These are phyloP conservation scores for Kryphioiulus occultus DNA, from an alignment of 2,888 invertebrate genomes.

Conservation along the genomic window DNA sequence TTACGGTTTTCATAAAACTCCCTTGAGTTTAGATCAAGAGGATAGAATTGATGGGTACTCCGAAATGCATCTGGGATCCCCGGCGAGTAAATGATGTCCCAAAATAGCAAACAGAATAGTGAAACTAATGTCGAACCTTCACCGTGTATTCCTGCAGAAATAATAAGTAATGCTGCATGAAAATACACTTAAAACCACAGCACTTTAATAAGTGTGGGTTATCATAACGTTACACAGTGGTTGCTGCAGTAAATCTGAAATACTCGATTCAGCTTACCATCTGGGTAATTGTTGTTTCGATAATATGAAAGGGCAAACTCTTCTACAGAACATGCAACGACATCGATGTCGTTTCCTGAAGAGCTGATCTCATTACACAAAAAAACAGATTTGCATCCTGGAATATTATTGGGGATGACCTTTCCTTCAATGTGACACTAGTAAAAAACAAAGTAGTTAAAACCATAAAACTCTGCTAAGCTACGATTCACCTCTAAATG, in stretches of 20 bases:
- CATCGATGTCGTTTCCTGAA: conserved; percentile 59
- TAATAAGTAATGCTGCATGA: background rate
- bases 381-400: conserved; percentile 60
- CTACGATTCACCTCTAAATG: background rate
- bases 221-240: background rate
- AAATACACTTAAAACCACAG: background rate
- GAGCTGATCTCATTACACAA: conserved; percentile 57
- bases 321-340: conserved; percentile 67
- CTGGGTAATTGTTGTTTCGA: conserved; percentile 64
- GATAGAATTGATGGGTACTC: conserved; percentile 72
- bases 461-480: background rate
- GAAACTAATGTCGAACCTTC: conserved; percentile 73
- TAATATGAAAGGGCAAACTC: conserved; percentile 68
- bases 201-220: background rate
- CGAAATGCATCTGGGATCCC: conserved; percentile 73
- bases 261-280: conserved; percentile 60
- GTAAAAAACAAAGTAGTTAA: conserved; percentile 47
- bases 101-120: conserved; percentile 75
- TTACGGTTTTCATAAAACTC: conserved; percentile 74
- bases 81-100: conserved; percentile 76
- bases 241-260: background rate
- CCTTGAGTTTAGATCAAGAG: conserved; percentile 74
- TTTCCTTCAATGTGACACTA: conserved; percentile 59
- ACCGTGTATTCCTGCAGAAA: conserved; percentile 71
- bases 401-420: conserved; percentile 58